These are phyloP conservation scores for Hiodon tergisus DNA, from an alignment of 2,113 vertebrate genomes.

Conservation along the genomic window DNA sequence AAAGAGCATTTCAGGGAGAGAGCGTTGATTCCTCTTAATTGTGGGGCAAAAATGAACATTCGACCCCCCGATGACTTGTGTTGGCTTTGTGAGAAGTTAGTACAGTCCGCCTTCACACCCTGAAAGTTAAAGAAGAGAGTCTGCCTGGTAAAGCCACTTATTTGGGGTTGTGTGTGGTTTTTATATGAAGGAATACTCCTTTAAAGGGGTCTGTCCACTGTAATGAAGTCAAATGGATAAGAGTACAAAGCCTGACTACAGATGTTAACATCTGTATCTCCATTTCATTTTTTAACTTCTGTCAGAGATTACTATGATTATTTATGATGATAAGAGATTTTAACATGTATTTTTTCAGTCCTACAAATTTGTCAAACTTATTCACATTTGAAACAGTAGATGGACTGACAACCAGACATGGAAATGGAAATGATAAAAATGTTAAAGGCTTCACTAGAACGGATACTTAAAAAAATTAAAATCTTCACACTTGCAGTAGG, in stretches of 20 bases:
- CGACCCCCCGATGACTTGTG: conserved; percentile 75
- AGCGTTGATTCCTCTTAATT: conserved; percentile 85
- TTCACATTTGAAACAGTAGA: no score
- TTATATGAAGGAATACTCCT: conserved; percentile 1
- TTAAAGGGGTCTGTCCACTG: conserved; percentile 5
- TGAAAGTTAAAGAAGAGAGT: not conserved
- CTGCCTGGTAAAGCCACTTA: not conserved
- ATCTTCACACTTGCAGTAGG: no score
- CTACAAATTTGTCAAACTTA: no score
- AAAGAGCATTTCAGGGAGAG: conserved; percentile 79
- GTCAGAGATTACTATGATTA: not conserved
- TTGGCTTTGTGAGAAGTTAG: conserved; percentile 67
- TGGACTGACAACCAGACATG: no score
- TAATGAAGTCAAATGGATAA: conserved; percentile 16
- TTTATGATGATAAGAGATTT: no score
- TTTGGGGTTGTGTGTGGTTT: not conserved
- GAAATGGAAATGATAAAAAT: no score
- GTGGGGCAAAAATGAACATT: conserved; percentile 80
- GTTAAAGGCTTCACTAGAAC: no score
- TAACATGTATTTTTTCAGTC: no score
- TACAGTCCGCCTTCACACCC: not conserved
- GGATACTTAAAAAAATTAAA: no score
- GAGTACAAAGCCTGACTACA: conserved; percentile 1
- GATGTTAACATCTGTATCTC: not conserved
- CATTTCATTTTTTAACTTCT: no score